Conservation (phyloP, 2,113 vertebrate genomes). For the Chaenocephalus aceratus region DNA sequence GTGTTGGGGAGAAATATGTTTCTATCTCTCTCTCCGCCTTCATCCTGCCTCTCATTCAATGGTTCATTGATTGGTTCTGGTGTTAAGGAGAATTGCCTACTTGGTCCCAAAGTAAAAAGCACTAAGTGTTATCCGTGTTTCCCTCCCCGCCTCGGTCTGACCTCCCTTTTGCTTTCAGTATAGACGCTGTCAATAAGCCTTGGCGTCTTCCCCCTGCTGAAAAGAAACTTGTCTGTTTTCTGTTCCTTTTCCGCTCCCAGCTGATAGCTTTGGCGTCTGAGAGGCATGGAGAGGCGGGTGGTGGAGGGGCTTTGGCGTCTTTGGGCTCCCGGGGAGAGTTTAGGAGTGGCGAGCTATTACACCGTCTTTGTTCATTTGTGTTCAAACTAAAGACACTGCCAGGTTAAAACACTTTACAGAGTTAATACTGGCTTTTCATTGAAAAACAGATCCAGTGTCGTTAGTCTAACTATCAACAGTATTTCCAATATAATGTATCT, state of each 20-base stretch:
- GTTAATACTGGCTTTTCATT: not conserved
- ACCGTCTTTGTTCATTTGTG: not conserved
- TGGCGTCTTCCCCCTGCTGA: conserved; percentile 59
- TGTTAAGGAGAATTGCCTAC: conserved; percentile 76
- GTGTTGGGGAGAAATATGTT: conserved; percentile 48
- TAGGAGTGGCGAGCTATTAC: not conserved
- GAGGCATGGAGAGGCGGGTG: conserved; percentile 36
- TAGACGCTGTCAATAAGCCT: conserved; percentile 67
- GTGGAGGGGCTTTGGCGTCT: conserved; percentile 40
- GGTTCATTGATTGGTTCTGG: conserved; percentile 77
- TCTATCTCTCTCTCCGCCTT: not conserved
- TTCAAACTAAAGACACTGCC: conserved; percentile 10
- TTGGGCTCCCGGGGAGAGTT: conserved; percentile 18
- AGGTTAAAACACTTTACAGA: not conserved
- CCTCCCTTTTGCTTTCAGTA: conserved; percentile 51
- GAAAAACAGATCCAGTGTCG: not conserved
- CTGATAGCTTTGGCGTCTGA: conserved; percentile 59
- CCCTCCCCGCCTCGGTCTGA: conserved; percentile 38
- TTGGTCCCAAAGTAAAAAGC: conserved; percentile 74
- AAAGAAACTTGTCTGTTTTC: conserved; percentile 60
- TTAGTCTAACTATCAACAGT: not conserved
- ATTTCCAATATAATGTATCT: not conserved
- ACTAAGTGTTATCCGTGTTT: conserved; percentile 70
- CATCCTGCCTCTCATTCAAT: conserved; percentile 50
- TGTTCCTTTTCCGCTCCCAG: conserved; percentile 43